A percentile compares a stretch with the other conserved stretches of the same genome.
Conservation (phyloP, 2,113 vertebrate species). For the Phalacrocorax brasilianus region DNA sequence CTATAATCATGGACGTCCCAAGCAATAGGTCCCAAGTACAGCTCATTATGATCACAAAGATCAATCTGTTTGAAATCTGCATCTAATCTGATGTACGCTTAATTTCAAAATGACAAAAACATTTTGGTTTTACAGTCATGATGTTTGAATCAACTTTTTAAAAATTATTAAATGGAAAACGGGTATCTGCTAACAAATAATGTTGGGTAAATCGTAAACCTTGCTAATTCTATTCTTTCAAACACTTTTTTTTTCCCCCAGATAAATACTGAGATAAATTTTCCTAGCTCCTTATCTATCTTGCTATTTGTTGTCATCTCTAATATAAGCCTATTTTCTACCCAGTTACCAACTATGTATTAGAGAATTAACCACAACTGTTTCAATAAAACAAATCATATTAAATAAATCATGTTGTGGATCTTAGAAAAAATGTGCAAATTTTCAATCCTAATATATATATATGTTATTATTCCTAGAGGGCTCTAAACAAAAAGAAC, state of each 20-base stretch:
- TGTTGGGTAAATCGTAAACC: background rate
- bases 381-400: background rate
- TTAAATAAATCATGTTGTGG: background rate
- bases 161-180: background rate
- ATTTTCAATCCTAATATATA: background rate
- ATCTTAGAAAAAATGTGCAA: background rate
- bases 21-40: background rate
- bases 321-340: slow-evolving; percentile 59
- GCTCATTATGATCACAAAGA: background rate
- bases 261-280: background rate
- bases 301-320: slow-evolving; percentile 6
- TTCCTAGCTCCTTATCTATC: background rate
- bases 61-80: background rate
- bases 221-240: background rate
- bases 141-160: background rate
- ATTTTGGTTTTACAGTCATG: background rate
- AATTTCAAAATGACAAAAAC: background rate
- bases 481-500: background rate
- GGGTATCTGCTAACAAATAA: background rate
- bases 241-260: background rate
- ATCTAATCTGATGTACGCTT: background rate
- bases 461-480: background rate
- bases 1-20: background rate
- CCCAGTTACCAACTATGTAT: slow-evolving; percentile 57
- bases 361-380: slow-evolving; percentile 57